phyloP scores from a whole-genome alignment of 2,797 vertebrate species.

The Mionectes olivaceus region DNA sequence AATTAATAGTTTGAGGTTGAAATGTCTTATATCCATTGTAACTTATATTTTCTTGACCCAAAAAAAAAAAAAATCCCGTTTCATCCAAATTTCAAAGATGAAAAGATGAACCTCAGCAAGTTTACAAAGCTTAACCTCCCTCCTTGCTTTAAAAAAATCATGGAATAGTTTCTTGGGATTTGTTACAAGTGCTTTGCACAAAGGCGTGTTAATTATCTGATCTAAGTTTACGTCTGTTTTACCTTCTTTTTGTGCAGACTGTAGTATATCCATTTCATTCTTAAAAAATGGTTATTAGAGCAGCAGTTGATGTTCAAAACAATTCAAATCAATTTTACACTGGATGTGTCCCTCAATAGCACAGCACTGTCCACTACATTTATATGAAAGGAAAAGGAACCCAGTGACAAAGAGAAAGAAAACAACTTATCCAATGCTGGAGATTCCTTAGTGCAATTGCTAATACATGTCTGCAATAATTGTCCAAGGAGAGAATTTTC shows the following conservation, averaged over 20 bases:
- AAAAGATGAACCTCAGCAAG: neutral
- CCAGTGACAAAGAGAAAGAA: neutral
- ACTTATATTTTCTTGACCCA: neutral
- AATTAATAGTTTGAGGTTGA: neutral
- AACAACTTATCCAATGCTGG: neutral
- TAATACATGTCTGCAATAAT: neutral
- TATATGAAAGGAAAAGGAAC: neutral
- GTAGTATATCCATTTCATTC: neutral
- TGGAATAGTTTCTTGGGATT: neutral
- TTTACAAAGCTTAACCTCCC: neutral
- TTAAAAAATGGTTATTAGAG: neutral
- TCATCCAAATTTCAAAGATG: neutral
- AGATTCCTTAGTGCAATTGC: neutral
- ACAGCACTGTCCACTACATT: neutral
- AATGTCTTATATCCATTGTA: neutral
- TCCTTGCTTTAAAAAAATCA: neutral
- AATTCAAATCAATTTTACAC: neutral
- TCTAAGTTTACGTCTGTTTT: constrained; percentile 32
- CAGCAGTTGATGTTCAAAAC: neutral
- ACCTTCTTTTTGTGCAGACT: neutral
- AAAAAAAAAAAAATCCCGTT: neutral
- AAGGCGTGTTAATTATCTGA: neutral
- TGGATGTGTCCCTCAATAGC: fast-evolving
- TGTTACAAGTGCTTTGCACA: neutral
- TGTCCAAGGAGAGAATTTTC: neutral